Evolutionary conservation across 2,797 vertebrate species (phyloP), one percentile per base, ranked within the genome.

Genomic region (Silurus lanzhouensis): DNA sequence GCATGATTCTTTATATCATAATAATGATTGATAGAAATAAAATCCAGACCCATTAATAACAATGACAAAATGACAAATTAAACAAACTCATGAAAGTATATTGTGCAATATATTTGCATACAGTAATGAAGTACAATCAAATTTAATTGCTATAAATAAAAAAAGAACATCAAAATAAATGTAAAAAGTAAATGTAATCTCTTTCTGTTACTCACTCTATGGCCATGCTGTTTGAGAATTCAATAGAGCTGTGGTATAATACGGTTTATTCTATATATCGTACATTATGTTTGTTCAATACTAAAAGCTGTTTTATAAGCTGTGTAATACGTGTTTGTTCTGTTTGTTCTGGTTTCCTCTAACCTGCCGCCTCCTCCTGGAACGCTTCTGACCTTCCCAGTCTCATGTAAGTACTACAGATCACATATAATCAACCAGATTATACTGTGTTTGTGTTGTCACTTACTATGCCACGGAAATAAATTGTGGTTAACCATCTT

Each of bases 371-470:
- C 58, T 81, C 61, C 27, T 27, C 38, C 46, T 78, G 84, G 83
- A 76, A 87, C 44, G 1, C 57, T 38, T 55, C 84, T 84, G 76
- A 81, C 71, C 71, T 78, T 58, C 55, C 77, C 84, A 91, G 90
- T 91, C 90, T 20, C 90, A 91, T 87, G 90, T 91, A 60, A 91
- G 90, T 91, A 90, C n/a, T 46, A 44, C 38, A 70, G 31, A 60
- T 66, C 81, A 52, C 52, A 71, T 74, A 27, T 44, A 60, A 75
- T 86, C 64, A 77, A 70, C 52, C 20, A 25, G 22, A 77, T 61
- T 75, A 6, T 57, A 66, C 20, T 38, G 15, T 60, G 57, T 68
- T 77, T 76, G 27, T 70, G 38, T 70, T 70, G 79, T n/a, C 70
- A 58, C 61, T 17, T 31, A 19, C 9, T 25, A 15, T 15, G 44